phyloP scores from a whole-genome alignment of 2,888 invertebrate genomes.

The Lycophotia porphyrea region DNA sequence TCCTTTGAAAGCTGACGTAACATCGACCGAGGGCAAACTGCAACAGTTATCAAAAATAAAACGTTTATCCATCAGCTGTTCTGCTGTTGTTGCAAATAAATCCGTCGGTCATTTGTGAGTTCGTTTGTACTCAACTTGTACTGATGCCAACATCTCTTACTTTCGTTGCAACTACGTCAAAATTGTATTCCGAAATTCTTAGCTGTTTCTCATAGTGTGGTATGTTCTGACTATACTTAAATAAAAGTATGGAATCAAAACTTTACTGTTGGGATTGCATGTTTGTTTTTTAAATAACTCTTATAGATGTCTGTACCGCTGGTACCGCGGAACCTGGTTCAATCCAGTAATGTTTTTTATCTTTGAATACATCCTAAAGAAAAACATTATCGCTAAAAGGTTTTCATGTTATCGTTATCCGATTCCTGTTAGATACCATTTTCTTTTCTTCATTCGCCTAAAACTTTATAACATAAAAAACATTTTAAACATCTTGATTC shows the following conservation, averaged over 20 bases:
- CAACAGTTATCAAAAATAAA: slow-evolving; percentile 45
- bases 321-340: background rate
- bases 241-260: slow-evolving; percentile 6
- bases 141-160: slow-evolving; percentile 58
- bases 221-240: slow-evolving; percentile 3
- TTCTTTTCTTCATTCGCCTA: slow-evolving; percentile 5
- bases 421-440: slow-evolving; percentile 7
- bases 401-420: background rate
- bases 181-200: slow-evolving; percentile 32
- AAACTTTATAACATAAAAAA: slow-evolving; percentile 35
- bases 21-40: slow-evolving; percentile 1
- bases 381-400: slow-evolving; percentile 9
- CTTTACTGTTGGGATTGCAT: background rate
- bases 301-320: background rate
- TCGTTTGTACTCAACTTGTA: slow-evolving; percentile 49
- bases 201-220: slow-evolving; percentile 10
- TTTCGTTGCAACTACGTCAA: slow-evolving; percentile 52
- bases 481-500: slow-evolving; percentile 14
- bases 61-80: slow-evolving; percentile 52
- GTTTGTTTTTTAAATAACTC: background rate
- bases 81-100: slow-evolving; percentile 56
- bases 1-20: slow-evolving; percentile 32
- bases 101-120: slow-evolving; percentile 35
- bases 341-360: background rate
- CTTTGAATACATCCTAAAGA: background rate